Conservation (phyloP, 2,797 vertebrate species). For the Arctocebus calabarensis region DNA sequence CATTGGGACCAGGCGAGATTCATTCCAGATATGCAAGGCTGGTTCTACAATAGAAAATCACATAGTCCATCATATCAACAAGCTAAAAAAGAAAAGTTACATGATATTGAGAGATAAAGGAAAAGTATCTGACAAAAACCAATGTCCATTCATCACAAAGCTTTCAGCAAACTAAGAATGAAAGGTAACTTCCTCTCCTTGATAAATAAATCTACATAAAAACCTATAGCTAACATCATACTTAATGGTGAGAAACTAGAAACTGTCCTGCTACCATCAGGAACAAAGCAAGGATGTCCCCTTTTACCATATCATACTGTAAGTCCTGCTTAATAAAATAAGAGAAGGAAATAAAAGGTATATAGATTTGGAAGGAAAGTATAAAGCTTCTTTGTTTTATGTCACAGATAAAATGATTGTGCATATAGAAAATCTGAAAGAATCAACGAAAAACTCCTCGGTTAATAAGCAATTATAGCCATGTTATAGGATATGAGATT, state of each 20-base stretch:
- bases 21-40: neutral
- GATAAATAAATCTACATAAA: neutral
- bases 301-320: neutral
- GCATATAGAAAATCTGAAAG: neutral
- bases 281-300: neutral
- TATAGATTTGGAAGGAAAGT: neutral
- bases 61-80: neutral
- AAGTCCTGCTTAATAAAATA: conserved; percentile 8
- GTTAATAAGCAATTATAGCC: neutral
- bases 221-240: neutral
- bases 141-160: neutral
- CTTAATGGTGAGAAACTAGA: neutral
- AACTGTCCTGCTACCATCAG: neutral
- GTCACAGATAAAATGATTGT: neutral
- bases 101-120: neutral
- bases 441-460: neutral
- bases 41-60: conserved; percentile 3
- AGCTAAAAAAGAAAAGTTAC: neutral
- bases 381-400: conserved; percentile 3
- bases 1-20: neutral
- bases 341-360: neutral
- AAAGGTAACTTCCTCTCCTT: conserved; percentile 10
- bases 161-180: neutral
- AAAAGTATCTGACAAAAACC: conserved; percentile 27
- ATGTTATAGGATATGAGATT: neutral